Evolutionary conservation across 1,140 invertebrate genomes (phyloP), one percentile per base, ranked within the genome.

Genomic region (Drosophila oshimai): DNA sequence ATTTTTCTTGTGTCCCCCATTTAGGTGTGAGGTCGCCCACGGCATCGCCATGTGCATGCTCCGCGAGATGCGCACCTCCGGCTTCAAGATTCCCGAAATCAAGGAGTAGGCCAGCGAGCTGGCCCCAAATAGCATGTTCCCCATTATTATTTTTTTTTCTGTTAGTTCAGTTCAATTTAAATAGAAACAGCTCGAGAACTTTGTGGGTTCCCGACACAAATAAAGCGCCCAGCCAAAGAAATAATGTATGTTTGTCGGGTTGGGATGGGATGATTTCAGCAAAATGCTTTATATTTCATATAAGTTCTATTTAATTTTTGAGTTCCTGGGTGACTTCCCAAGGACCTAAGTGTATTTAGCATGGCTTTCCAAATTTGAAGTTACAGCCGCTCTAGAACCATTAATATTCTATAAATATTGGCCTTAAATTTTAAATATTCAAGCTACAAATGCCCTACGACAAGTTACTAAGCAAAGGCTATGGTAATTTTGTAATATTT

Each of bases 11-110:
- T 6, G 18, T 6, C 1, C 17, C 13, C 7, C n/a, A 6, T 34
- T 33, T 29, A 90, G 88, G 12, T 90, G 88, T 50, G 83, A 88
- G 44, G 64, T 45, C 2, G 83, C 79, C 24, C 88, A 90, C 26
- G 31, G 22, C 3, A 74, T 78, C 26, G 33, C 70, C 26, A 86
- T 90, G 76, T 90, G 88, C 57, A 88, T 90, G 65, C 54, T 89
- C 6, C 42, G 42, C 13, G 75, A 75, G 47, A 81, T 90, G 83
- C 65, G 64, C 6, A 7, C 24, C 4, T 26, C 62, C 18, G 36
- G 41, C 31, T 74, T 68, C 10, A 74, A 88, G 5, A 75, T 89
- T 45, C 88, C 88, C 24, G 58, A 88, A 0, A 6, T 89, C 22
- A 78, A 86, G 57, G 62, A 86, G 29, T 89, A 12, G 36, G 10